Base-by-base conservation (phyloP, 2,797 vertebrate species). In the Gobio occitaniae region DNA sequence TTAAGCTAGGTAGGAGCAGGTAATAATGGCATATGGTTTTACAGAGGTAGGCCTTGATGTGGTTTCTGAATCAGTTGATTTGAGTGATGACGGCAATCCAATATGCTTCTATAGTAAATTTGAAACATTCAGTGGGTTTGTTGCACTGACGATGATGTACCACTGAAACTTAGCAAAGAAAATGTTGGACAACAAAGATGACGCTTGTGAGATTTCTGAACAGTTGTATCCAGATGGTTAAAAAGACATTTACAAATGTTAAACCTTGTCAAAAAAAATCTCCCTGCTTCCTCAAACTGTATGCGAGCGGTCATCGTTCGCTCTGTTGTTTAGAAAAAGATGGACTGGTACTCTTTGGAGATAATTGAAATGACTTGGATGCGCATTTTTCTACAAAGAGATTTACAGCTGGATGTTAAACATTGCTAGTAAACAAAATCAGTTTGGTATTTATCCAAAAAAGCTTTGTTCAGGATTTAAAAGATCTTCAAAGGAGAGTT, bases 191-290 rank as follows among this genome's bases (percentile, higher is more conserved):
- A 82, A 69, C 63, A 44, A 84, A 70, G 50, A 56, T n/a, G 50
- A 68, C 2, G 12, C 4, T 61, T 78, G 75, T 78, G 63, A 78
- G 75, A 69, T 69, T 77, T 84, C 63, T 77, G 61, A 68, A 68
- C 8, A 77, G 47, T 48, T 29, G 15, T 3, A 3, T 52, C 6
- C 6, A 21, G n/a, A 61, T 61, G 6, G 54, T 59, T 56, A 59
- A 71, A 44, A n/a, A 47, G 41, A 9, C 41, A 3, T 63, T 48
- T 21, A 70, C 50, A 21, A 71, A 59, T 29, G 16, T 41, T 80
- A 25, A 56, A 69, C 29, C 12, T 19, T 8, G 3, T 13, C 0
- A 21, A 63, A 63, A 41, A 32, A 44, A 50, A 2, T 6, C 32
- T 66, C 29, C 63, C 48, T 32, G 41, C 4, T 2, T 63, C 61